These are phyloP conservation scores for Drosophila paucipuncta DNA, from an alignment of 2,888 invertebrate species.

Conservation along the genomic window DNA sequence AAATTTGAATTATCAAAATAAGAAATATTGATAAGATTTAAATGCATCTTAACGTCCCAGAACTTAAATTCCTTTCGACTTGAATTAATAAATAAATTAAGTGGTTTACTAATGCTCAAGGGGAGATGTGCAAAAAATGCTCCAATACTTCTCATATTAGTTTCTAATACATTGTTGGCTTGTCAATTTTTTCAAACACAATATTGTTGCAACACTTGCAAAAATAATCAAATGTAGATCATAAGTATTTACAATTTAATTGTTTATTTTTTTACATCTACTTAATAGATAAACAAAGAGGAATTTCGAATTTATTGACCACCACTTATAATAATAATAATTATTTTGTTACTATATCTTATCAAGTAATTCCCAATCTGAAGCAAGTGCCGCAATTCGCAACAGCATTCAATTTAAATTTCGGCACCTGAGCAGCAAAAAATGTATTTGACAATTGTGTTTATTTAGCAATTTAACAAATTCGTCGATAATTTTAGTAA, in stretches of 20 bases:
- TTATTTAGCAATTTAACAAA: slow-evolving; percentile 18
- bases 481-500: slow-evolving; percentile 10
- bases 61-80: background rate
- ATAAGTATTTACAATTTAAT: background rate
- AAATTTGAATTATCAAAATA: background rate
- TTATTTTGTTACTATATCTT: background rate
- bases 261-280: background rate
- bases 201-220: background rate
- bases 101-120: slow-evolving; percentile 15
- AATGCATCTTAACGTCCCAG: background rate
- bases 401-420: slow-evolving; percentile 1
- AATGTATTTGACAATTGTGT: slow-evolving; percentile 4
- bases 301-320: background rate
- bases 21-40: background rate
- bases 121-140: background rate
- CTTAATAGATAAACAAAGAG: background rate
- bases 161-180: background rate
- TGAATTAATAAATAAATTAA: background rate
- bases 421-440: background rate
- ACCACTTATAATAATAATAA: background rate
- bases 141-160: background rate
- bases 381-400: background rate
- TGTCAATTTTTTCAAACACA: background rate
- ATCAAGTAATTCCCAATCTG: background rate
- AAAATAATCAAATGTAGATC: background rate